phyloP scores from a whole-genome alignment of 1,140 invertebrate genomes.

The Leptoteleia sp. region DNA sequence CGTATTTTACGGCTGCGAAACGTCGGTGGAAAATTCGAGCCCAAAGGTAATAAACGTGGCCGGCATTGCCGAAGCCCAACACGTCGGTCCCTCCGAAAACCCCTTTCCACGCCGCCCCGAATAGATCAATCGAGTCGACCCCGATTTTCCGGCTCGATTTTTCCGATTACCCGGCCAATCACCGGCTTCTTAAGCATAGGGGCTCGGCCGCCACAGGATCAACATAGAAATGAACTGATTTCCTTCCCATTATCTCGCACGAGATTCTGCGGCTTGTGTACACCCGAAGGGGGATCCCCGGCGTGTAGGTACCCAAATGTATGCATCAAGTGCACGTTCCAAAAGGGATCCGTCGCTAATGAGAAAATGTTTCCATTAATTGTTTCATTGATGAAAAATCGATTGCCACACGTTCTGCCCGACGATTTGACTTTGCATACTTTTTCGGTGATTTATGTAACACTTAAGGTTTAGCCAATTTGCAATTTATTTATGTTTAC shows the following conservation, averaged over 20 bases:
- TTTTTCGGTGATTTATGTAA: too few relatives aligned
- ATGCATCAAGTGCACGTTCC: constrained; percentile 22
- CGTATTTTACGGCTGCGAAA: too few relatives aligned
- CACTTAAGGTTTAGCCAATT: too few relatives aligned
- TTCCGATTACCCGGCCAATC: constrained; percentile 76
- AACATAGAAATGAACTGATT: constrained; percentile 82
- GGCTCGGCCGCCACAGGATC: constrained; percentile 74
- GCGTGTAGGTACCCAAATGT: constrained; percentile 3
- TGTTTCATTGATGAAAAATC: too few relatives aligned
- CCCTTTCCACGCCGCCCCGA: constrained; percentile 24
- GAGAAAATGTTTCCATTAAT: constrained; percentile 24
- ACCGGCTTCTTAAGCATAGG: constrained; percentile 66
- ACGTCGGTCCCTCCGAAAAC: too few relatives aligned
- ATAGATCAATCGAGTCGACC: constrained; percentile 68
- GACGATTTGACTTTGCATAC: too few relatives aligned
- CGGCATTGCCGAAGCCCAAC: too few relatives aligned
- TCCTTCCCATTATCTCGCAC: constrained; percentile 79
- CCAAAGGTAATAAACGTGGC: constrained; percentile 46
- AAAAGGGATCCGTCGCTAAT: constrained; percentile 10
- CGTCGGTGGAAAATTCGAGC: constrained; percentile 25
- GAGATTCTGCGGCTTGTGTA: constrained; percentile 51
- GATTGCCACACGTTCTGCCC: too few relatives aligned
- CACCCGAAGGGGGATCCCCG: constrained; percentile 16
- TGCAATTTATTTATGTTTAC: too few relatives aligned
- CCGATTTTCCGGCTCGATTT: constrained; percentile 77